These are phyloP conservation scores for Tridacna gigas DNA, from an alignment of 2,888 invertebrate genomes.

Conservation along the genomic window DNA sequence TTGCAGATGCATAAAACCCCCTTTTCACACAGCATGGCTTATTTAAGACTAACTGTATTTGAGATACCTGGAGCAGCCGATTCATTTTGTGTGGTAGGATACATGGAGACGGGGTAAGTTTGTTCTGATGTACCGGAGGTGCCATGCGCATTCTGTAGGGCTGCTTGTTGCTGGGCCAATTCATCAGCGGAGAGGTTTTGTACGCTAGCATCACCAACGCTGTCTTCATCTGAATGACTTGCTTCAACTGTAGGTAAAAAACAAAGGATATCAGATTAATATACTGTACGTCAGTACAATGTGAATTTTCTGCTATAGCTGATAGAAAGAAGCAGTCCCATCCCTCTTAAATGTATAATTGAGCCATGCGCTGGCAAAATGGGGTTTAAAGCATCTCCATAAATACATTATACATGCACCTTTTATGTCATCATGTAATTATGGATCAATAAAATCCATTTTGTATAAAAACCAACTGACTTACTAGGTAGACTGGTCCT, in stretches of 20 bases:
- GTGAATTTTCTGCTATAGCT: not conserved
- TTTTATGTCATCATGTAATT: too few relatives aligned
- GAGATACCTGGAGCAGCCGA: slow-evolving; percentile 37
- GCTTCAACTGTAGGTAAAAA: slow-evolving; percentile 49
- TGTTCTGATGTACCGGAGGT: slow-evolving; percentile 40
- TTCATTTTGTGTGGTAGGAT: slow-evolving; percentile 47
- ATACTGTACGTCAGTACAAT: not conserved
- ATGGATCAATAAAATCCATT: too few relatives aligned
- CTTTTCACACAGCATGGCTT: too few relatives aligned
- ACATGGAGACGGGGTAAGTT: slow-evolving; percentile 58
- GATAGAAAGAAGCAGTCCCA: not conserved
- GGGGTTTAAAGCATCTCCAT: too few relatives aligned
- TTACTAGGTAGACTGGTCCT: too few relatives aligned
- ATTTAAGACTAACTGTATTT: too few relatives aligned
- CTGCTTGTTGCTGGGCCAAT: slow-evolving; percentile 32
- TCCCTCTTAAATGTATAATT: too few relatives aligned
- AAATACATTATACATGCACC: too few relatives aligned
- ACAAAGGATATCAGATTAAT: not conserved
- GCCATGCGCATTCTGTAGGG: slow-evolving; percentile 40
- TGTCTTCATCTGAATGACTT: slow-evolving; percentile 61
- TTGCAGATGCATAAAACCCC: too few relatives aligned
- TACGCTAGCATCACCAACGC: slow-evolving; percentile 46
- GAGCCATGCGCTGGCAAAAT: too few relatives aligned
- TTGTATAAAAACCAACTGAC: too few relatives aligned
- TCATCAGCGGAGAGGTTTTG: slow-evolving; percentile 38